Evolutionary conservation across 2,888 invertebrate genomes (phyloP), one percentile per base, ranked within the genome.

Genomic region (Drosophila suboccidentalis): DNA sequence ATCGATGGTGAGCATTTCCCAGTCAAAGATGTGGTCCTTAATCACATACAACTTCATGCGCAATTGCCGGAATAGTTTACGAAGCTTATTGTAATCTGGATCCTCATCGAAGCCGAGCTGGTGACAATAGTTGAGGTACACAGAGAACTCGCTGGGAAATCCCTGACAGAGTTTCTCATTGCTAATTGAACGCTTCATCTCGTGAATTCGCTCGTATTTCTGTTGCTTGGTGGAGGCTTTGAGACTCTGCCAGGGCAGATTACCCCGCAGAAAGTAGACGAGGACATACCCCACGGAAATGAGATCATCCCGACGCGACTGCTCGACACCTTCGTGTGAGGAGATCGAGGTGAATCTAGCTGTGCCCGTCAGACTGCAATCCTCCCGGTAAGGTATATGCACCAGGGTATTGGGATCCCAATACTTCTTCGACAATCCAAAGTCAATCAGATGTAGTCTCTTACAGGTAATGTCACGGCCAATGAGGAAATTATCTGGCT

Each of bases 261-360:
- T 97, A 86, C 99, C 99, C 75, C 98, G 95, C 93, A 98, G 97
- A 93, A 99, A 99, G 94, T 99, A 99, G 98, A 99, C 98, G 91
- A 99, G 95, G 85, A 99, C 98, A 93, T 99, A 99, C 82, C 99
- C 99, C 92, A 99, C 94, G 54, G 98, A 98, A 94, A 99, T 98
- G 93, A 99, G 94, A 94, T 99, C 99, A 92, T 99, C 99, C 90
- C 99, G 95, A 78, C 99, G 95, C 80, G 98, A 98, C 94, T 98
- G 98, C 93, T 98, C 98, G 88, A 98, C 97, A 90, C 99, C 99
- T 93, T 98, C 95, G 94, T 99, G 99, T 80, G 99, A 98, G 94
- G 99, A 98, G 92, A 99, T 97, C 91, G 98, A 98, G 79, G 99
- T 99, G 92, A 99, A 99, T 93, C 99, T 80, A 0, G 89, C 78